Percentiles rank a stretch among this genome's conserved stretches.
Conservation (phyloP, 35 echinoderm and acorn worm genomes). For the Nesometra sesokonis region DNA sequence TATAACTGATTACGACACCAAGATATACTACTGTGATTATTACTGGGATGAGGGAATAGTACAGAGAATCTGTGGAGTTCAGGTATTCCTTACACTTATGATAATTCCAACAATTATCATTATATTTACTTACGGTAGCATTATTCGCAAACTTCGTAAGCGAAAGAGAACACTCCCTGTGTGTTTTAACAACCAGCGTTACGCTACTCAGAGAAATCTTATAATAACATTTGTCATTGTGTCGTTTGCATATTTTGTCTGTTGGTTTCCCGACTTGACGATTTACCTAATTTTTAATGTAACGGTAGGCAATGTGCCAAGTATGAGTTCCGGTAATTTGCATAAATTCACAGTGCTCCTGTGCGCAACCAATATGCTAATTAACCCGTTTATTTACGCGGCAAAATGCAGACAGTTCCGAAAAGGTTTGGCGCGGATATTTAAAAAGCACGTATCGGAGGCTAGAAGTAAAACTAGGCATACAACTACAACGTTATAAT, state of each 20-base stretch:
- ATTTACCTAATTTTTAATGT: background rate
- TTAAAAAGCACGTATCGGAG: background rate
- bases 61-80: background rate
- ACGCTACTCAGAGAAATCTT: background rate
- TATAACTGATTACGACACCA: background rate
- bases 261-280: background rate
- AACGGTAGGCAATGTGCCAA: background rate
- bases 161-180: background rate
- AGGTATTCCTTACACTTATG: background rate
- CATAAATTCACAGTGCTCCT: background rate
- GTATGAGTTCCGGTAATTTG: background rate
- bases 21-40: background rate
- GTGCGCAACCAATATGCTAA: background rate
- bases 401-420: background rate
- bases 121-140: background rate
- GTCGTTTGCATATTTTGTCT: background rate
- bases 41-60: background rate
- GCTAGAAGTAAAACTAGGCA: too few relatives aligned
- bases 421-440: background rate
- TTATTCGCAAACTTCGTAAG: background rate
- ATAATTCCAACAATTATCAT: background rate
- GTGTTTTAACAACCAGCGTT: background rate
- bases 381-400: background rate
- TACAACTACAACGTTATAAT: too few relatives aligned
- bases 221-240: background rate